Evolutionary conservation across 2,888 invertebrate species (phyloP).

Genomic region (Willowsia nigromaculata): DNA sequence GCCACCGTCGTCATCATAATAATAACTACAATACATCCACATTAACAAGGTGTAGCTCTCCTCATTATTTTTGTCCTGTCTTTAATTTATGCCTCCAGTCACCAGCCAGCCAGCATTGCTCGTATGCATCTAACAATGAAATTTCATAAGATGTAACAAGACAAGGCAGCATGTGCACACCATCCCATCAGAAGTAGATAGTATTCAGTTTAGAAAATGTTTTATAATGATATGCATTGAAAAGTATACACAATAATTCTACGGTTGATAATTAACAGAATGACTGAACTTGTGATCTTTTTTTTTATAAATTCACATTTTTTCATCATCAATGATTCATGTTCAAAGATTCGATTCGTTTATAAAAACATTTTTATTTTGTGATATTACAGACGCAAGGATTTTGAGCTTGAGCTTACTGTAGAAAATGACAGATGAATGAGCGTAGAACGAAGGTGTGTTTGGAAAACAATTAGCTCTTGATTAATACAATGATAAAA

Average conservation of each 20-base stretch:
- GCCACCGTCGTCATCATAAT: conserved; percentile 25
- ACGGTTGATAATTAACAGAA: conserved; percentile 55
- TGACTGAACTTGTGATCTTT: conserved; percentile 56
- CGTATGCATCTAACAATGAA: conserved; percentile 30
- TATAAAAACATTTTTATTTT: neutral
- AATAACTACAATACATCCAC: neutral
- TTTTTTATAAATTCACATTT: conserved; percentile 36
- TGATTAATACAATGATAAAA: conserved; percentile 64
- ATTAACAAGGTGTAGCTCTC: conserved; percentile 47
- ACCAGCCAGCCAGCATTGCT: neutral
- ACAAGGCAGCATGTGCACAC: conserved; percentile 14
- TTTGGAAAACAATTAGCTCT: conserved; percentile 64
- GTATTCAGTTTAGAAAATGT: neutral
- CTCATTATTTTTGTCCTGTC: conserved; percentile 47
- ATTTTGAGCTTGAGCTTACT: neutral
- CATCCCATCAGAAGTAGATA: neutral
- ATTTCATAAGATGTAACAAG: conserved; percentile 47
- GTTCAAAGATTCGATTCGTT: neutral
- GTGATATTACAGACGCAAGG: neutral
- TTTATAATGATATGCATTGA: conserved; percentile 49
- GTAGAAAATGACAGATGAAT: conserved; percentile 28
- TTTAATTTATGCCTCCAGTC: conserved; percentile 61
- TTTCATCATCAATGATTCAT: neutral
- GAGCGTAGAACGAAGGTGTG: conserved; percentile 47
- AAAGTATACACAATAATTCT: conserved; percentile 35